phyloP scores from a whole-genome alignment of 2,888 invertebrate genomes.

The Chirona hameri region DNA sequence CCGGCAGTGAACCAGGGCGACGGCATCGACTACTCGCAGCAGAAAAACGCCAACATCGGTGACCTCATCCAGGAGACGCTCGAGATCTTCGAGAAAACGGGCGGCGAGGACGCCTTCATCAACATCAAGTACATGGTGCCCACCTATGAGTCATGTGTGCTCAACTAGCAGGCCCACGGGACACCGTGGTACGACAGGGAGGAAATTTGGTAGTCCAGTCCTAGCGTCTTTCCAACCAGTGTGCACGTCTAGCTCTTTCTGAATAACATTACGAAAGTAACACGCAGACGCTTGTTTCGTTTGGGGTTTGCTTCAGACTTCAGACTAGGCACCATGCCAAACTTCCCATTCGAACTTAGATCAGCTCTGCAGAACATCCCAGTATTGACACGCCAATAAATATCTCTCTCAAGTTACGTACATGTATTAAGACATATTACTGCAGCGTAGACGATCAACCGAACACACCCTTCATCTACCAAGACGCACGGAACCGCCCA shows the following conservation, averaged over 20 bases:
- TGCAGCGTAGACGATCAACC: neutral
- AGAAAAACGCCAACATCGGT: conserved; percentile 79
- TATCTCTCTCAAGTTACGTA: too few species aligned
- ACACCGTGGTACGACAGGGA: neutral
- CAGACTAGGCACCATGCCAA: too few species aligned
- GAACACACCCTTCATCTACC: too few species aligned
- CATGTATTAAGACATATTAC: neutral
- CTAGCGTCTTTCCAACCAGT: neutral
- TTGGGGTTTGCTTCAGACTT: too few species aligned
- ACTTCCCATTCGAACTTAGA: too few species aligned
- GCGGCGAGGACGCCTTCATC: conserved; percentile 93
- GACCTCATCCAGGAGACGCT: conserved; percentile 90
- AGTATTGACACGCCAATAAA: neutral
- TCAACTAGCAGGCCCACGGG: conserved; percentile 56
- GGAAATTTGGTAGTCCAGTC: neutral
- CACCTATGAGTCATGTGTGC: conserved; percentile 88
- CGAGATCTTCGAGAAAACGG: conserved; percentile 83
- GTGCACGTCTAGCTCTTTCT: neutral
- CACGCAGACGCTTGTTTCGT: neutral
- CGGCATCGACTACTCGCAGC: conserved; percentile 83
- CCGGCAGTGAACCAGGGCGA: conserved; percentile 78
- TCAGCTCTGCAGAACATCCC: neutral
- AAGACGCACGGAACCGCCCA: too few species aligned
- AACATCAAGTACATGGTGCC: conserved; percentile 98
- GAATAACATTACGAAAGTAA: neutral